Evolutionary conservation across 2,113 vertebrate species (phyloP), one percentile per base, ranked within the genome.

Genomic region (Ia io): DNA sequence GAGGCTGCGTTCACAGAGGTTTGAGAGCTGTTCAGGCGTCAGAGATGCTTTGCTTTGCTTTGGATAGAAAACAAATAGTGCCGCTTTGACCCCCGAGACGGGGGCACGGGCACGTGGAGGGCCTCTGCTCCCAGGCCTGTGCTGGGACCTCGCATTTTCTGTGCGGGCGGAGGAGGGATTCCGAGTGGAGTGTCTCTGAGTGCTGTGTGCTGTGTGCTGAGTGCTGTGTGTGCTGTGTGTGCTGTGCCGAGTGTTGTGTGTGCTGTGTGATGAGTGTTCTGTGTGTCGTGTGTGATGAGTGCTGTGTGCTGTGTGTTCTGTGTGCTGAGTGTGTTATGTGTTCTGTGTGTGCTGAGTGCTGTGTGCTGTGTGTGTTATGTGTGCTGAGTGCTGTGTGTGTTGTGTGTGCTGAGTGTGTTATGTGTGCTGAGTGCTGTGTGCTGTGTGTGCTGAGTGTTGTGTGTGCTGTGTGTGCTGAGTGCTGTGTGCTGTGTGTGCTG

Each of bases 91-190:
- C 23, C 16, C 65, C 1, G 0, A 20, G 70, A 32, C 9, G 0
- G 59, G 56, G 30, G 2, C 1, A 8, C 7, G 0, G 63, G 32
- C 51, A 12, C 42, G 25, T 35, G 18, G 37, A 32, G 63, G 42
- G 12, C 67, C 28, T 22, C 49, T 12, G 30, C 28, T 56, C 5
- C 25, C 49, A 9, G 56, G 42, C 16, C 20, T 2, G 11, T 22
- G 63, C 30, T 32, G 61, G 70, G 40, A 40, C 20, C 13, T 2
- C 1, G 1, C 23, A 8, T 2, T 6, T 37, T 1, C 37, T 73
- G 1, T 2, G 53, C 28, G 9, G 0, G 13, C 13, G 69, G 47
- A n/a, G 17, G 37, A 1, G 10, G 37, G 90, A 16, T 25, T 3
- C 35, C 0, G 20, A 16, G 13, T 0, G 30, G 16, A 7, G 44